phyloP scores from a whole-genome alignment of 1,140 invertebrate species.

The Dinoponera quadriceps region DNA sequence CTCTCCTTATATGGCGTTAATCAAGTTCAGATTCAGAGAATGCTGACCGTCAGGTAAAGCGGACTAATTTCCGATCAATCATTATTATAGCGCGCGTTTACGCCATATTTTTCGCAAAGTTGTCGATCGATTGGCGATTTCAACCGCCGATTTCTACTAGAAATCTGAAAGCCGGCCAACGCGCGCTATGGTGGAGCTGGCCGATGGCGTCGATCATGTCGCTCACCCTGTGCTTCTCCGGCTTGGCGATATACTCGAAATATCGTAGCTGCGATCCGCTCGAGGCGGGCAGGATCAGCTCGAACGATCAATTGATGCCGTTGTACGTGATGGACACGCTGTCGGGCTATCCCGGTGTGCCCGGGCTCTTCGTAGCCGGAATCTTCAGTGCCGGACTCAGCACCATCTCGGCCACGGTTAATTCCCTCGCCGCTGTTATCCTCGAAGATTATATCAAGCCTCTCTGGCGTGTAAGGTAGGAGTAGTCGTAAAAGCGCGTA shows the following conservation, averaged over 20 bases:
- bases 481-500: conserved; percentile 51
- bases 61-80: conserved; percentile 50
- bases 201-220: conserved; percentile 89
- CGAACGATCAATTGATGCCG: conserved; percentile 89
- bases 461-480: conserved; percentile 69
- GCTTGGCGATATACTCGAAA: conserved; percentile 92
- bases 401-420: conserved; percentile 93
- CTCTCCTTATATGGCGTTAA: conserved; percentile 93
- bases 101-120: conserved; percentile 78
- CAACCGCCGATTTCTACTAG: conserved; percentile 91
- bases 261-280: conserved; percentile 92
- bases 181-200: conserved; percentile 90
- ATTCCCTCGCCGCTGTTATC: conserved; percentile 94
- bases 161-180: conserved; percentile 88
- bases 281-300: conserved; percentile 85
- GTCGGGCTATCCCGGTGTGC: conserved; percentile 88
- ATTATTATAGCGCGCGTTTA: background rate
- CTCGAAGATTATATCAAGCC: conserved; percentile 92
- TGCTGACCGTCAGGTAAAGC: conserved; percentile 79
- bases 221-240: conserved; percentile 90
- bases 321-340: conserved; percentile 93
- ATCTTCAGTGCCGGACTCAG: conserved; percentile 91
- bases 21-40: conserved; percentile 87
- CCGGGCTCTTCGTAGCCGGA: conserved; percentile 87
- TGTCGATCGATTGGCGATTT: too few species aligned